These are phyloP conservation scores for Chironomus striatipennis DNA, from an alignment of 1,140 invertebrate species.

Conservation along the genomic window DNA sequence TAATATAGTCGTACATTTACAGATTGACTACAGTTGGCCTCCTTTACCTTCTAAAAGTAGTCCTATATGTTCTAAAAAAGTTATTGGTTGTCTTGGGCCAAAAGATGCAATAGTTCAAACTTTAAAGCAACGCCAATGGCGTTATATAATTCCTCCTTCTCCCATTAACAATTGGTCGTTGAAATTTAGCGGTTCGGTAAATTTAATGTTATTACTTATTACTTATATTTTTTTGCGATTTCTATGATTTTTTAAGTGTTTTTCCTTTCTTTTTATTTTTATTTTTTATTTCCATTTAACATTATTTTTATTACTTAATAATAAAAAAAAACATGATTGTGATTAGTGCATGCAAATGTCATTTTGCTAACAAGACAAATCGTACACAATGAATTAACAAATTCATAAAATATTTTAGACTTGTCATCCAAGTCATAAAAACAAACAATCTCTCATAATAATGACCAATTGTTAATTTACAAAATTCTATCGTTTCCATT, in stretches of 20 bases:
- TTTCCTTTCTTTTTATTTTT: background rate
- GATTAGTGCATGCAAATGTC: background rate
- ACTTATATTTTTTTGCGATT: constrained; percentile 4
- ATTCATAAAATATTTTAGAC: background rate
- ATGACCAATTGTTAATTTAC: constrained; percentile 23
- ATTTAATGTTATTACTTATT: constrained; percentile 4
- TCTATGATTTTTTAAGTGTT: background rate
- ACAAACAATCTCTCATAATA: background rate
- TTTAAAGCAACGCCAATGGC: constrained; percentile 6
- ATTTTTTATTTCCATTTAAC: background rate
- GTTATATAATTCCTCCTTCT: constrained; percentile 21
- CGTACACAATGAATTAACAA: no score
- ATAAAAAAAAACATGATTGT: background rate
- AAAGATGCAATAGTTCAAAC: background rate
- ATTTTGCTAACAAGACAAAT: background rate
- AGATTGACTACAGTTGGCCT: constrained; percentile 31
- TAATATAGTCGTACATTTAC: constrained; percentile 5
- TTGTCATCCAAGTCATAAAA: background rate
- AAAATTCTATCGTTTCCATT: constrained; percentile 25
- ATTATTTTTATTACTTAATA: background rate
- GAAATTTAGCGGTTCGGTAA: constrained; percentile 17
- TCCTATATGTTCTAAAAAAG: constrained; percentile 15
- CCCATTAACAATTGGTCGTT: constrained; percentile 20
- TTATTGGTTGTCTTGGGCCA: constrained; percentile 1
- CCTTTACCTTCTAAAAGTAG: constrained; percentile 20